Evolutionary conservation across 2,888 invertebrate species (phyloP).

Genomic region (Andrena dorsata): DNA sequence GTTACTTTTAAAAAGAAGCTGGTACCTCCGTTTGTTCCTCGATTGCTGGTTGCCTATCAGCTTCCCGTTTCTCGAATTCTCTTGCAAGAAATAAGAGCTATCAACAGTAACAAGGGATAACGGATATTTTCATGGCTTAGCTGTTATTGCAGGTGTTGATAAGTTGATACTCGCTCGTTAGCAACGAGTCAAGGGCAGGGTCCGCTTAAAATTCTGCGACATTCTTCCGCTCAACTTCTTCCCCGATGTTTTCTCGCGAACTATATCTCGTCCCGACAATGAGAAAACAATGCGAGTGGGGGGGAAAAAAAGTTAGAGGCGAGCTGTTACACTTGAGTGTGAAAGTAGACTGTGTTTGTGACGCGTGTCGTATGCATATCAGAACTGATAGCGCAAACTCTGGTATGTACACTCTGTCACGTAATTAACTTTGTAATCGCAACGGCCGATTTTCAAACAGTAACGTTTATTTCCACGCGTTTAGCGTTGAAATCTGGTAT

Average conservation of each 20-base stretch:
- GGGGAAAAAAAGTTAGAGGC: background rate
- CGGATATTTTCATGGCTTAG: conserved; percentile 2
- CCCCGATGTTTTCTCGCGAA: background rate
- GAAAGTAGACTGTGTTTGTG: conserved; percentile 7
- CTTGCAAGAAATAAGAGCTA: background rate
- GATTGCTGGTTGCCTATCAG: background rate
- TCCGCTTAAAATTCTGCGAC: background rate
- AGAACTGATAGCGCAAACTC: background rate
- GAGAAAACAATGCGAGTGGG: background rate
- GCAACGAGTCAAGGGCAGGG: background rate
- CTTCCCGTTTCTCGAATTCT: background rate
- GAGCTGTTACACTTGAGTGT: background rate
- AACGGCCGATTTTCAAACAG: conserved; percentile 32
- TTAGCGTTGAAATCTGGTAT: conserved; percentile 18
- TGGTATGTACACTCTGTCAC: conserved; percentile 23
- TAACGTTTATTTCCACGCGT: conserved; percentile 27
- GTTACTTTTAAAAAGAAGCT: no score
- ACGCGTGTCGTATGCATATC: conserved; percentile 9
- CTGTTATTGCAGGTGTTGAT: conserved; percentile 22
- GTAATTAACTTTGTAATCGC: conserved; percentile 54
- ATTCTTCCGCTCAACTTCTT: background rate
- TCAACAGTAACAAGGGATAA: background rate
- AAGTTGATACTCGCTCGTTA: conserved; percentile 10
- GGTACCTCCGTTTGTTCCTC: no score
- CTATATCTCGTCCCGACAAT: background rate